phyloP scores from a whole-genome alignment of 2,797 vertebrate genomes.

The Trachops cirrhosus region DNA sequence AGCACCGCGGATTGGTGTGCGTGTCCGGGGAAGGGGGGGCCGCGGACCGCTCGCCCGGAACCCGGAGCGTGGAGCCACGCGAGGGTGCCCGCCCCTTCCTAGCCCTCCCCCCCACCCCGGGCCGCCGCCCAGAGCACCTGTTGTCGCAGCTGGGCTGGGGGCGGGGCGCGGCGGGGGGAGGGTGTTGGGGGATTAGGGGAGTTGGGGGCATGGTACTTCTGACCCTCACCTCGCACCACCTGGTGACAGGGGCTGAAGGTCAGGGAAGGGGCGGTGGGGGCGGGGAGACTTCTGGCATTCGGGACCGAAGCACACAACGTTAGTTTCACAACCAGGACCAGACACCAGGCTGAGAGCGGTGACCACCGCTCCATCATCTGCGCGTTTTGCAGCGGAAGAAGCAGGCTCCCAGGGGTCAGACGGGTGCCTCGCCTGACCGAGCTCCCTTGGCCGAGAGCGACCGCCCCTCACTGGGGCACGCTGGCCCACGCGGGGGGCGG shows the following conservation, averaged over 20 bases:
- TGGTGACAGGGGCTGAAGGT: not conserved
- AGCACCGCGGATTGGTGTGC: not conserved
- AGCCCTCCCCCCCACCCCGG: not conserved
- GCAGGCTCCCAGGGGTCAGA: not conserved
- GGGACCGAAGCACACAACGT: not conserved
- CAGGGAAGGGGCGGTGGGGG: not conserved
- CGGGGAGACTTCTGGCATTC: not conserved
- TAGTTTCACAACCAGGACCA: not conserved
- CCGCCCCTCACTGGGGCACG: not conserved
- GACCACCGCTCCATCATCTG: fast-evolving
- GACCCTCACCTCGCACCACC: not conserved
- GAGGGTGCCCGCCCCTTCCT: not conserved
- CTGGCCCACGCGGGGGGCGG: not conserved
- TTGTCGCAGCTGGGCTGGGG: not conserved
- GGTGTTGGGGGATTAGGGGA: fast-evolving
- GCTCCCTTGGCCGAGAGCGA: not conserved
- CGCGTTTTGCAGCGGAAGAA: not conserved
- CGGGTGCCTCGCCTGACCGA: not conserved
- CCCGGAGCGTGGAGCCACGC: not conserved
- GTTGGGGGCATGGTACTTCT: not conserved
- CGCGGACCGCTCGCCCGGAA: not conserved
- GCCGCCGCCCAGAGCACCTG: slow-evolving; percentile 39
- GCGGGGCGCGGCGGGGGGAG: not conserved
- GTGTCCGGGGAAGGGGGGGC: not conserved
- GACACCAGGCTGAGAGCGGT: not conserved